Evolutionary conservation across 2,797 vertebrate species (phyloP), one percentile per base, ranked within the genome.

Genomic region (Acomys russatus): DNA sequence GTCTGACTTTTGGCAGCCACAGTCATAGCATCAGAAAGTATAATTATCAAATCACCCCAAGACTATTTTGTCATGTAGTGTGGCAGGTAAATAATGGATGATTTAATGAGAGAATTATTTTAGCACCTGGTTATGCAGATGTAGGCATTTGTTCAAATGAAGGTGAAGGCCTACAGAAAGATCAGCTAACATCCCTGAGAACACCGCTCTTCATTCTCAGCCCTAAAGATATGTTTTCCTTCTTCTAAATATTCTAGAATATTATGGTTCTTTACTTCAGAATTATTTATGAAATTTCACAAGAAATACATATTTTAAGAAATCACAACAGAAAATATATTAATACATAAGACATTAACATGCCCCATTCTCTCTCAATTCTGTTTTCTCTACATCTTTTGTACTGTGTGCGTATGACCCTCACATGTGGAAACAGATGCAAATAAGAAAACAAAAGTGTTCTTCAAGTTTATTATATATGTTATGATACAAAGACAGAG

Each of bases 11-110:
- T 51, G 68, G 92, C 77, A 94, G 71, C 86, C 66, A 94, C 77
- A 94, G 38, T 49, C 59, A 95, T 7, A 87, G 44, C 33, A 76
- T 91, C 54, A 95, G 91, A 92, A 87, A 74, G n/a, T 73, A 14
- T 96, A 97, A 97, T 97, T 97, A 97, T 85, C 91, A 85, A 94
- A 95, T 96, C 96, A 94, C 22, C 90, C 91, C 28, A 33, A 91
- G 92, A 91, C 68, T 95, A 68, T 97, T 95, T 92, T 97, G 92
- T 95, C 94, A 96, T 78, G 17, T 95, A 70, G 1, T 54, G 12
- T 93, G 95, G 86, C 93, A 96, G 95, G 83, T 96, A 96, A 97
- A 92, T 90, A 95, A 96, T 77, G 68, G 89, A 30, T 88, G 95
- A 64, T 94, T 92, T 88, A 95, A 95, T 87, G 70, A 92, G 61